These are phyloP conservation scores for Patiria pectinifera DNA, from an alignment of 53 echinoderm and acorn worm species.

Conservation along the genomic window DNA sequence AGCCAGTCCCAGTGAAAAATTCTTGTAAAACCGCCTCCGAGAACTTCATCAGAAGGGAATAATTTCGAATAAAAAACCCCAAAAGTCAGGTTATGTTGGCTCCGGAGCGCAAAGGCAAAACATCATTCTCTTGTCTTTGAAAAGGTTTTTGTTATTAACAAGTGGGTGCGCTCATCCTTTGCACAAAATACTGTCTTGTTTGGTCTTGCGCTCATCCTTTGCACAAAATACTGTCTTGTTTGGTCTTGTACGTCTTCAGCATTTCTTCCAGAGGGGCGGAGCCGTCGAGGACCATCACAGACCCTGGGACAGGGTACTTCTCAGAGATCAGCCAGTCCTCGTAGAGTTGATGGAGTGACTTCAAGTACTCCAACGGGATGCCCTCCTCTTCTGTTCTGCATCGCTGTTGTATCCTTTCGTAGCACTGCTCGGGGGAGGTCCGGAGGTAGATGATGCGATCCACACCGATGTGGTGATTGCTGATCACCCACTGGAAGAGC, in stretches of 20 bases:
- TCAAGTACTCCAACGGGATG: constrained; percentile 78
- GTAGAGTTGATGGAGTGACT: constrained; percentile 75
- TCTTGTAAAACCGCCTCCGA: too few relatives aligned
- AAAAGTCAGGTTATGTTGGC: too few relatives aligned
- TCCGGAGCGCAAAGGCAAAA: too few relatives aligned
- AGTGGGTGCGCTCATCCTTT: not conserved
- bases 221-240: constrained; percentile 37
- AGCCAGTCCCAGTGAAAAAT: too few relatives aligned
- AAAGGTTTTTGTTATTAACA: not conserved
- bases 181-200: too few relatives aligned
- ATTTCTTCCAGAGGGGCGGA: constrained; percentile 27
- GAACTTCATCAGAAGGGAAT: too few relatives aligned
- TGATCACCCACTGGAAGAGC: constrained; percentile 81
- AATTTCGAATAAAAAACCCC: too few relatives aligned
- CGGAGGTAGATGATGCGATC: constrained; percentile 89
- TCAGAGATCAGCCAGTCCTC: constrained; percentile 87
- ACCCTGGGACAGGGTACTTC: constrained; percentile 79
- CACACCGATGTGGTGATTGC: constrained; percentile 60
- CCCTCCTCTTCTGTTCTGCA: constrained; percentile 80
- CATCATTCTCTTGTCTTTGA: not conserved
- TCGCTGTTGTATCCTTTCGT: constrained; percentile 70
- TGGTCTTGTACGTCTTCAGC: constrained; percentile 20
- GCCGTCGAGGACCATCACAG: constrained; percentile 76
- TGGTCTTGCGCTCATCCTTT: too few relatives aligned
- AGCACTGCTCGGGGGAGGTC: constrained; percentile 83